phyloP scores from a whole-genome alignment of 2,888 invertebrate genomes.

The Dione juno region DNA sequence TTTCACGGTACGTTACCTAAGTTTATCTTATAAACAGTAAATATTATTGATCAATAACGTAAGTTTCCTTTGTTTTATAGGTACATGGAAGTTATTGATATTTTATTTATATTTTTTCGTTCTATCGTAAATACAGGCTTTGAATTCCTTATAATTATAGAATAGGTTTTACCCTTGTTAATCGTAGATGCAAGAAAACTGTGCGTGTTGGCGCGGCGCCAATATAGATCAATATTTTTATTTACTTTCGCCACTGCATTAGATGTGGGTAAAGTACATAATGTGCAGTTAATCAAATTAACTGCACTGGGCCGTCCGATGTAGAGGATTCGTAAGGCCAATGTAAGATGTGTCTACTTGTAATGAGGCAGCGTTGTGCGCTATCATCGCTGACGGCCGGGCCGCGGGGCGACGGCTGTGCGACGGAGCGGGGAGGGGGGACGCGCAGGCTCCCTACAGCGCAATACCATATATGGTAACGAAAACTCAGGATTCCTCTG shows the following conservation, averaged over 20 bases:
- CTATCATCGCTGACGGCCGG: constrained; percentile 49
- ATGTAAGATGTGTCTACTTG: constrained; percentile 51
- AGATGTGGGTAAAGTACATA: constrained; percentile 21
- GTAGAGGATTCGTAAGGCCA: constrained; percentile 32
- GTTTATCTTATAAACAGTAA: background rate
- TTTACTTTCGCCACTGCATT: constrained; percentile 40
- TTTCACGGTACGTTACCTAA: constrained; percentile 24
- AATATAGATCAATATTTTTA: constrained; percentile 44
- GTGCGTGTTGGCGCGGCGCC: constrained; percentile 56
- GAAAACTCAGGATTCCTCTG: constrained; percentile 72
- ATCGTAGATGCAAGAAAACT: constrained; percentile 30
- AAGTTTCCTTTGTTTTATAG: background rate
- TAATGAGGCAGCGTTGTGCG: constrained; percentile 67
- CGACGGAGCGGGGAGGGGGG: constrained; percentile 58
- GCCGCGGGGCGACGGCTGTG: constrained; percentile 53
- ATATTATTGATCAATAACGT: constrained; percentile 2
- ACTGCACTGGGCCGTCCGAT: constrained; percentile 35
- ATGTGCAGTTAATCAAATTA: constrained; percentile 43
- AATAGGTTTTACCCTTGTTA: constrained; percentile 16
- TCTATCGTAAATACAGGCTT: background rate
- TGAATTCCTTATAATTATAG: background rate
- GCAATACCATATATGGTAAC: constrained; percentile 89
- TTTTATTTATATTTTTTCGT: background rate
- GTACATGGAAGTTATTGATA: background rate
- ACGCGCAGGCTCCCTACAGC: constrained; percentile 81